phyloP scores from a whole-genome alignment of 2,113 vertebrate genomes.

The Oxyruncus cristatus region DNA sequence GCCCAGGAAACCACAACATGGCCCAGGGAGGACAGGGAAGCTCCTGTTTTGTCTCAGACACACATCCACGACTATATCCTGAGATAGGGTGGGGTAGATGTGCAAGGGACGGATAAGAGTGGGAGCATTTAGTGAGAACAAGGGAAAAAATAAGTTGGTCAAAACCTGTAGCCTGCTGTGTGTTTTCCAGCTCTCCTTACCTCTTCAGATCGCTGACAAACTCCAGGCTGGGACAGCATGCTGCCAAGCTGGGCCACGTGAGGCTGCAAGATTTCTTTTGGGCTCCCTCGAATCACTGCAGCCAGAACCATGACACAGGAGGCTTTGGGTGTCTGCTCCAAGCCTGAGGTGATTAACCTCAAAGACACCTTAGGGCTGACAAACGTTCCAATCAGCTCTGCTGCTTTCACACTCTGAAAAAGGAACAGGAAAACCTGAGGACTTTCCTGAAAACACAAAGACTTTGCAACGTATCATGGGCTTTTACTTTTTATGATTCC shows the following conservation, averaged over 20 bases:
- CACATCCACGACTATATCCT: fast-evolving
- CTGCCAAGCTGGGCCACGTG: slow-evolving; percentile 76
- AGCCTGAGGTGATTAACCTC: slow-evolving; percentile 79
- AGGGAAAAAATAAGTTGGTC: not conserved
- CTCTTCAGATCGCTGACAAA: slow-evolving; percentile 84
- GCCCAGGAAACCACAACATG: not conserved
- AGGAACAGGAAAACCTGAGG: not conserved
- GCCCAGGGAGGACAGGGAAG: not conserved
- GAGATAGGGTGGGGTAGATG: not conserved
- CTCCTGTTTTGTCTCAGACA: not conserved
- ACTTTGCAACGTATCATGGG: not conserved
- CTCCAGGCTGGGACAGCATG: slow-evolving; percentile 70
- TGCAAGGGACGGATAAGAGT: not conserved
- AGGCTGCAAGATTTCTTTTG: slow-evolving; percentile 74
- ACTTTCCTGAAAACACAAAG: not conserved
- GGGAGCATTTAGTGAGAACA: not conserved
- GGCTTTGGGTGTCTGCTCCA: slow-evolving; percentile 74
- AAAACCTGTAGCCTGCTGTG: not conserved
- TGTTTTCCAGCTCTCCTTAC: slow-evolving; percentile 69
- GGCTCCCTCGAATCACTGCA: slow-evolving; percentile 80
- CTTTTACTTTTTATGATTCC: not conserved
- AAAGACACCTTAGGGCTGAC: slow-evolving; percentile 86
- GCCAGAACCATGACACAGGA: slow-evolving; percentile 83
- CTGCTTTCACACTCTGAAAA: slow-evolving; percentile 80
- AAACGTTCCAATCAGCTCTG: slow-evolving; percentile 85